These are phyloP conservation scores for Micronycteris hirsuta DNA, from an alignment of 2,113 vertebrate species.

Conservation along the genomic window DNA sequence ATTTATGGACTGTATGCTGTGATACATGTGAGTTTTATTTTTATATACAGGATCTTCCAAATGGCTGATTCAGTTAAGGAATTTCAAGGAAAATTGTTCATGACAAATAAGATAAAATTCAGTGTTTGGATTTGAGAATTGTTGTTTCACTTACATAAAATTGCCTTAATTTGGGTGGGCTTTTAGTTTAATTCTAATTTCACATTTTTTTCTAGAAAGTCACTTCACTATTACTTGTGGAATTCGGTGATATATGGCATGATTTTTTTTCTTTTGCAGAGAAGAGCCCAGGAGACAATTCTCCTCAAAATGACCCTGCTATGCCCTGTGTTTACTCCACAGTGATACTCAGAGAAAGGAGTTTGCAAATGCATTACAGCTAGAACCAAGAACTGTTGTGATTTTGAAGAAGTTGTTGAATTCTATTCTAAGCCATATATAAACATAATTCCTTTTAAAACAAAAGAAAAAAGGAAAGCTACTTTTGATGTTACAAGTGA, in stretches of 20 bases:
- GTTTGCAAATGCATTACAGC: neutral
- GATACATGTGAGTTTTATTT: neutral
- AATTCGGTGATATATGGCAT: neutral
- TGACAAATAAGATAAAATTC: constrained; percentile 14
- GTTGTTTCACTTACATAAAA: neutral
- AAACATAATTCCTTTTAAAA: constrained; percentile 14
- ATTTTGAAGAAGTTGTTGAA: neutral
- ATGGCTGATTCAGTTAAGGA: neutral
- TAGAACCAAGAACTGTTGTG: neutral
- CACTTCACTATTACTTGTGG: constrained; percentile 56
- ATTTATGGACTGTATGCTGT: neutral
- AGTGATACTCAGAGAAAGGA: neutral
- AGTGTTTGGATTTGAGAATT: neutral
- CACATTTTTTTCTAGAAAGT: neutral
- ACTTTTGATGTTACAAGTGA: neutral
- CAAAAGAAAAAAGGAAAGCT: neutral
- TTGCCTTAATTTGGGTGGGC: neutral
- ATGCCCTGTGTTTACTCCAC: neutral
- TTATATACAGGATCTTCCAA: neutral
- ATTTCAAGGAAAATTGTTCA: constrained; percentile 16
- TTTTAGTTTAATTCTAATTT: constrained; percentile 29
- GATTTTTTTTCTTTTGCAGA: neutral
- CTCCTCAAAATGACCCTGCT: neutral
- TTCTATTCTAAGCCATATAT: neutral
- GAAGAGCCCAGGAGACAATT: neutral